phyloP scores from a whole-genome alignment of 2,113 vertebrate species.

The Mormyrus lacerda region DNA sequence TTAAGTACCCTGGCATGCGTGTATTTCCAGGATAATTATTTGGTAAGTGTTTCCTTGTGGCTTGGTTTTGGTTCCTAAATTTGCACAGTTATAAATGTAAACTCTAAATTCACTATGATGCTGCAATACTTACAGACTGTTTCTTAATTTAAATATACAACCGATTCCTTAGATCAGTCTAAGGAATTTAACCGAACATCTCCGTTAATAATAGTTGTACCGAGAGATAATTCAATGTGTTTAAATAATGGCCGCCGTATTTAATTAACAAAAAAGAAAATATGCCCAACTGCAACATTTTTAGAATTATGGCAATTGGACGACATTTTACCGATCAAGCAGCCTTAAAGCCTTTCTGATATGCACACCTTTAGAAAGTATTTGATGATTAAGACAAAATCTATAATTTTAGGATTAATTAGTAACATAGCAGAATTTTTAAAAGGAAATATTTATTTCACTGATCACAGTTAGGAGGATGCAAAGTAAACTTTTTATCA shows the following conservation, averaged over 20 bases:
- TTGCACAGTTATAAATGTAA: slow-evolving; percentile 13
- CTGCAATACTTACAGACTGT: neutral
- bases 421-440: neutral
- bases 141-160: neutral
- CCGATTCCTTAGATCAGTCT: neutral
- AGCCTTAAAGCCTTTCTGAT: neutral
- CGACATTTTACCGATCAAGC: neutral
- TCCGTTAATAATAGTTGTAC: neutral
- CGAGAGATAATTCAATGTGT: neutral
- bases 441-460: neutral
- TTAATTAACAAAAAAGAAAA: neutral
- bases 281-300: neutral
- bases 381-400: neutral
- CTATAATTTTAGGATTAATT: neutral
- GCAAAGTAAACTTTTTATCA: neutral
- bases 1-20: slow-evolving; percentile 26
- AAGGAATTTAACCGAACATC: neutral
- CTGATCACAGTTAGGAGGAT: neutral
- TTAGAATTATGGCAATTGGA: neutral
- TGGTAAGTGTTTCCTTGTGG: slow-evolving; percentile 29
- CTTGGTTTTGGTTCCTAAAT: slow-evolving; percentile 21
- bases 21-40: slow-evolving; percentile 32
- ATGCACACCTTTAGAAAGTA: neutral
- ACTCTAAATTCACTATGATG: neutral
- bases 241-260: neutral